Evolutionary conservation across 2,113 vertebrate species (phyloP).

Genomic region (Stegastes partitus): DNA sequence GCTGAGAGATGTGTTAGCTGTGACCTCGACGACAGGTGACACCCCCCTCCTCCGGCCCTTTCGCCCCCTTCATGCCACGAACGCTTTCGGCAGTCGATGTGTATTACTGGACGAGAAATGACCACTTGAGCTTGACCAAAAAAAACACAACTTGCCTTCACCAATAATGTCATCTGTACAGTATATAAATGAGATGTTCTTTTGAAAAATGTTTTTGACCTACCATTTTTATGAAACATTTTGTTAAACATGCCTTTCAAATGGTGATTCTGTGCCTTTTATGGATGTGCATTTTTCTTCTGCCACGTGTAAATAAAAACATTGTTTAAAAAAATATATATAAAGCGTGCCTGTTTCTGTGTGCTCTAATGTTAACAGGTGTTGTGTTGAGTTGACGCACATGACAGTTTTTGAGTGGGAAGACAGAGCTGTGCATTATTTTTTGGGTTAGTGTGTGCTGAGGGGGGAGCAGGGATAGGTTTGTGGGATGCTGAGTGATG

Average conservation of each 20-base stretch:
- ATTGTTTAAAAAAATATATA: slow-evolving; percentile 47
- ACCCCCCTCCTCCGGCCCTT: slow-evolving; percentile 17
- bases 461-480: slow-evolving; percentile 35
- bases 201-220: slow-evolving; percentile 6
- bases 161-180: slow-evolving; percentile 1
- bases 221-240: slow-evolving; percentile 39
- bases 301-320: slow-evolving; percentile 80
- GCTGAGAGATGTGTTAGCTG: slow-evolving; percentile 79
- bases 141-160: slow-evolving; percentile 33
- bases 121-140: slow-evolving; percentile 71
- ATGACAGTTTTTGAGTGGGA: slow-evolving; percentile 69
- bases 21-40: slow-evolving; percentile 78
- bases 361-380: slow-evolving; percentile 20
- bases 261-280: neutral
- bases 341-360: neutral
- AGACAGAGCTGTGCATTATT: slow-evolving; percentile 44
- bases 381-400: slow-evolving; percentile 72
- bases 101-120: slow-evolving; percentile 37
- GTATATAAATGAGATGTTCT: slow-evolving; percentile 4
- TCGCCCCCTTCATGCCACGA: slow-evolving; percentile 6
- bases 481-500: slow-evolving; percentile 79
- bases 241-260: slow-evolving; percentile 20
- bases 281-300: slow-evolving; percentile 41
- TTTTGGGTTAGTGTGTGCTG: slow-evolving; percentile 30
- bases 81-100: slow-evolving; percentile 19